Evolutionary conservation across 2,888 invertebrate genomes (phyloP).

Genomic region (Phorcus lineatus): DNA sequence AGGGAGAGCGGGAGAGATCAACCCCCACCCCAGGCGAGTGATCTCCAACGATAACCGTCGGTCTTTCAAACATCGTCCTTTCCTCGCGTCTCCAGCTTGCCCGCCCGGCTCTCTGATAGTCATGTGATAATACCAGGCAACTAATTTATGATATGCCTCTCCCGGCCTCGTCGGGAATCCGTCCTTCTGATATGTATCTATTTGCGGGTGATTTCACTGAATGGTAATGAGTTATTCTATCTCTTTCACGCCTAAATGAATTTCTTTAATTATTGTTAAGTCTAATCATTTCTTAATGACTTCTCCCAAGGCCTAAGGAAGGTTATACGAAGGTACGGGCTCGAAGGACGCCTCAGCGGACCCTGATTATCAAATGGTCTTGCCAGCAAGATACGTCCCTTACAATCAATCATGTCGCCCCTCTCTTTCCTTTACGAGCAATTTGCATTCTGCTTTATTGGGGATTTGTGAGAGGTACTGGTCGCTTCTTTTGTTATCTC

Average conservation of each 20-base stretch:
- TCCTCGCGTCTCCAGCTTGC: neutral
- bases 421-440: neutral
- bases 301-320: constrained; percentile 3
- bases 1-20: too few relatives aligned
- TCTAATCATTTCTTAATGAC: constrained; percentile 29
- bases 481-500: neutral
- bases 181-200: constrained; percentile 20
- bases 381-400: neutral
- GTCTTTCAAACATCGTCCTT: neutral
- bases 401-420: neutral
- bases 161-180: neutral
- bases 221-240: constrained; percentile 19
- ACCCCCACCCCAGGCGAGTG: neutral
- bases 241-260: constrained; percentile 27
- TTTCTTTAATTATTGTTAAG: constrained; percentile 29
- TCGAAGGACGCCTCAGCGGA: neutral
- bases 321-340: neutral
- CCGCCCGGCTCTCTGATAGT: neutral
- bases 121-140: constrained; percentile 1
- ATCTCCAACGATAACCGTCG: neutral
- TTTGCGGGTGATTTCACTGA: neutral
- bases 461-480: neutral
- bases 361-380: neutral
- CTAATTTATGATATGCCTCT: constrained; percentile 20
- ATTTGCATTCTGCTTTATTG: constrained; percentile 5